phyloP scores from a whole-genome alignment of 2,113 vertebrate genomes.

The Ochotona princeps region DNA sequence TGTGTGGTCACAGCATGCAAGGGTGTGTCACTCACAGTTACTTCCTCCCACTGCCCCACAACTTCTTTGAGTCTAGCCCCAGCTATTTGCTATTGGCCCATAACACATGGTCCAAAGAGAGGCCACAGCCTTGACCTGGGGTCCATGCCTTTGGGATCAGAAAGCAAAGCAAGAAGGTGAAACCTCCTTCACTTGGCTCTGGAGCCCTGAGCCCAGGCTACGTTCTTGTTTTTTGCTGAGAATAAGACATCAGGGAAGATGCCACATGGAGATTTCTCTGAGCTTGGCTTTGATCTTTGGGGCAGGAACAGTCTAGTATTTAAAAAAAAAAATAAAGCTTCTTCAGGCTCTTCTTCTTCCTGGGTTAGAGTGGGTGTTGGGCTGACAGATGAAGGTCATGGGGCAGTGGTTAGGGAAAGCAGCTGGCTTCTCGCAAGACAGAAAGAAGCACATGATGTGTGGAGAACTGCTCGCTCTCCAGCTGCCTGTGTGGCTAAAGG shows the following conservation, averaged over 20 bases:
- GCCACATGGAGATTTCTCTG: conserved; percentile 7
- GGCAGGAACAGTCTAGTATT: conserved; percentile 45
- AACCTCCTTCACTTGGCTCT: background rate
- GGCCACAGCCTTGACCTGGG: background rate
- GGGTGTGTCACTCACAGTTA: background rate
- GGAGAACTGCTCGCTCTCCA: background rate
- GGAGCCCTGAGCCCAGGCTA: background rate
- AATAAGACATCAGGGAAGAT: background rate
- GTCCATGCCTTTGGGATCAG: background rate
- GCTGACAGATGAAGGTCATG: conserved; percentile 25
- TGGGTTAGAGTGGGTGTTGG: conserved; percentile 36
- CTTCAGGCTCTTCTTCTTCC: conserved; percentile 30
- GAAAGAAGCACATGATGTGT: background rate
- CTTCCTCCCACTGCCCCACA: background rate
- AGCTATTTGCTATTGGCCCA: background rate
- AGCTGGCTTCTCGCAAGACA: background rate
- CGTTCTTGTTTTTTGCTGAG: conserved; percentile 25
- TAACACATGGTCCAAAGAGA: too few relatives aligned
- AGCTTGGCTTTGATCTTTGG: conserved; percentile 55
- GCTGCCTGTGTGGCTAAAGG: background rate
- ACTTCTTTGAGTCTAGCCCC: background rate
- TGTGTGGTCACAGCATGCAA: background rate
- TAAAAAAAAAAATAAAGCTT: background rate
- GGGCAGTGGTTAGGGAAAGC: background rate
- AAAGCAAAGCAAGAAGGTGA: background rate